phyloP scores from a whole-genome alignment of 1,140 invertebrate species.

The Apis florea region DNA sequence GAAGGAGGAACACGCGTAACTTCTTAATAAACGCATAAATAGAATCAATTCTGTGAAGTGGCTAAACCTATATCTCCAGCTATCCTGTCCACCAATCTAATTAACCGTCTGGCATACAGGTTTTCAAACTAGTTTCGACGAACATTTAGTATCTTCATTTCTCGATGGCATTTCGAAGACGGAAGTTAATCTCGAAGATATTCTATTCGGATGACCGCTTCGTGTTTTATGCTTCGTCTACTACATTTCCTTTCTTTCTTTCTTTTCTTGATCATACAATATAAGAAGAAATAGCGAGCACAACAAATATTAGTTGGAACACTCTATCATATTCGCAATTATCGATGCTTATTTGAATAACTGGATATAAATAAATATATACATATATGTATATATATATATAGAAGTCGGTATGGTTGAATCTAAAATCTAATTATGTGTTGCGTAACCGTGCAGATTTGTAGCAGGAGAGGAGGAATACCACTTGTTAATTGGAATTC shows the following conservation, averaged over 20 bases:
- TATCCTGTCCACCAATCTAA: slow-evolving; percentile 36
- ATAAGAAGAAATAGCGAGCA: background rate
- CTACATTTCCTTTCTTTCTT: background rate
- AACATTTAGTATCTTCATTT: slow-evolving; percentile 22
- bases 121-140: slow-evolving; percentile 40
- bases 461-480: background rate
- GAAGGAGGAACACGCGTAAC: background rate
- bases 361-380: background rate
- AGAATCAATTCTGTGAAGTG: slow-evolving; percentile 19
- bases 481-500: slow-evolving; percentile 35
- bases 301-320: background rate
- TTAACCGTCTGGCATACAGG: slow-evolving; percentile 32
- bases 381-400: background rate
- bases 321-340: slow-evolving; percentile 5
- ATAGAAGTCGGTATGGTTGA: background rate
- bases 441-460: background rate
- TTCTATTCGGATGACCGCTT: background rate
- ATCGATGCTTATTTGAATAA: slow-evolving; percentile 11
- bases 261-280: background rate
- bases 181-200: slow-evolving; percentile 32
- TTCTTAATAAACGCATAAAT: slow-evolving; percentile 24
- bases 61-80: background rate
- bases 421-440: slow-evolving; percentile 8
- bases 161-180: slow-evolving; percentile 35
- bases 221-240: background rate